Conservation (phyloP, 2,888 invertebrate genomes). For the Steinernema scapterisci region DNA sequence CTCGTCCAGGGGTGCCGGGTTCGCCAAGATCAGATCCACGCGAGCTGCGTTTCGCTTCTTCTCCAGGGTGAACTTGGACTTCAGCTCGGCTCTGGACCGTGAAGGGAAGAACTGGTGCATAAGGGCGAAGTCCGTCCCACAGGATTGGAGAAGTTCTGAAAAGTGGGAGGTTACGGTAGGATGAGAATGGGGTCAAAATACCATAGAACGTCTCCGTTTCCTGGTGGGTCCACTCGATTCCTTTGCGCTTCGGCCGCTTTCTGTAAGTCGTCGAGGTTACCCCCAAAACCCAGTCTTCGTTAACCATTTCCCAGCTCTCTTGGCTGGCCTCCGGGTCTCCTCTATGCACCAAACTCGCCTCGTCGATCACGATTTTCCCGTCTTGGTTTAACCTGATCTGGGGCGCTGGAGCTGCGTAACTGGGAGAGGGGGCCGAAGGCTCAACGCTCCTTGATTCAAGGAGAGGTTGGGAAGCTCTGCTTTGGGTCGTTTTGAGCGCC, state of each 20-base stretch:
- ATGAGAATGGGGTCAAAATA: conserved; percentile 32
- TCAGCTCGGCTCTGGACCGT: conserved; percentile 59
- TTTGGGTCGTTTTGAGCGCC: not conserved
- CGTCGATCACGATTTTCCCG: conserved; percentile 59
- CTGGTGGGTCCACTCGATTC: conserved; percentile 49
- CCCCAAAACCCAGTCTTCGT: conserved; percentile 54
- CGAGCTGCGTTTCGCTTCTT: conserved; percentile 53
- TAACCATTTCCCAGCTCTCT: conserved; percentile 57
- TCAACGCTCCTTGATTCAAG: no score
- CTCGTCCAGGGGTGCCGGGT: conserved; percentile 38
- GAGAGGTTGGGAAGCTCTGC: no score
- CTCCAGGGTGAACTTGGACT: conserved; percentile 62
- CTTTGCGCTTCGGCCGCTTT: conserved; percentile 45
- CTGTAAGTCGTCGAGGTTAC: conserved; percentile 58
- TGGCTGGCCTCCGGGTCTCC: conserved; percentile 41
- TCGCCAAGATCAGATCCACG: conserved; percentile 42
- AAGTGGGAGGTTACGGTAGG: not conserved
- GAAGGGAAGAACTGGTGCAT: conserved; percentile 64
- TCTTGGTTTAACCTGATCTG: conserved; percentile 56
- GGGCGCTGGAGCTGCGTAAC: conserved; percentile 36
- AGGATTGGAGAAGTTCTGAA: conserved; percentile 57
- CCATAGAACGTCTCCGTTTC: conserved; percentile 64
- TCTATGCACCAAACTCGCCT: conserved; percentile 52
- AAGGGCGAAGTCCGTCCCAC: conserved; percentile 63
- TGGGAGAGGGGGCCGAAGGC: conserved; percentile 40